phyloP scores from a whole-genome alignment of 2,113 vertebrate species.

The Motacilla alba region DNA sequence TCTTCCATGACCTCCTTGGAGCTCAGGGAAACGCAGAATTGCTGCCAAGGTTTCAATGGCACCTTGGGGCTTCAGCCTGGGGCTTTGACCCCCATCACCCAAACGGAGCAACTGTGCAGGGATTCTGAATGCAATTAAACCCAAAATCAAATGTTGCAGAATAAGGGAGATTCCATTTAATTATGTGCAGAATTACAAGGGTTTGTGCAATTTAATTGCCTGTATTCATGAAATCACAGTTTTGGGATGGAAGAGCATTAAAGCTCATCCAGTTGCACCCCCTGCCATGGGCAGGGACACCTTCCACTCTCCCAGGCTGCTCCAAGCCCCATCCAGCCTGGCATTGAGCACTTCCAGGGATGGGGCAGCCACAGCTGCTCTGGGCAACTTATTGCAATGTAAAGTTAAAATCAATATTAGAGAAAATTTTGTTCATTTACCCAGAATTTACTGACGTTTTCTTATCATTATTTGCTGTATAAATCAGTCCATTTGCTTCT shows the following conservation, averaged over 20 bases:
- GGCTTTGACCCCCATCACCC: background rate
- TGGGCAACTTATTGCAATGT: background rate
- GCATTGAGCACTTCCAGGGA: background rate
- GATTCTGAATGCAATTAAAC: background rate
- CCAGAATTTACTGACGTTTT: background rate
- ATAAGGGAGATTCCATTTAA: background rate
- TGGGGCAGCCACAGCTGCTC: background rate
- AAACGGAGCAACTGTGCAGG: too few species aligned
- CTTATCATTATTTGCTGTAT: background rate
- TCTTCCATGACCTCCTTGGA: background rate
- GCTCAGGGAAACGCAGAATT: background rate
- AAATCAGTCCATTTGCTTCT: background rate
- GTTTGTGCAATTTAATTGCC: background rate
- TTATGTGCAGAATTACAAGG: background rate
- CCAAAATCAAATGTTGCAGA: background rate
- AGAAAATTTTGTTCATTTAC: background rate
- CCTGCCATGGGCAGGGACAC: background rate
- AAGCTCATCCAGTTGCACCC: background rate
- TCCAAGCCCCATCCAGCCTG: background rate
- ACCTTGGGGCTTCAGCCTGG: background rate
- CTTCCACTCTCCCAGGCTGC: background rate
- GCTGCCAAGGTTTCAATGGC: background rate
- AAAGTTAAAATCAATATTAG: background rate
- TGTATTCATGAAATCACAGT: background rate
- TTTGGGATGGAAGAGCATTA: background rate